Evolutionary conservation across 2,888 invertebrate species (phyloP).

Genomic region (Nephrocerus scutellatus): DNA sequence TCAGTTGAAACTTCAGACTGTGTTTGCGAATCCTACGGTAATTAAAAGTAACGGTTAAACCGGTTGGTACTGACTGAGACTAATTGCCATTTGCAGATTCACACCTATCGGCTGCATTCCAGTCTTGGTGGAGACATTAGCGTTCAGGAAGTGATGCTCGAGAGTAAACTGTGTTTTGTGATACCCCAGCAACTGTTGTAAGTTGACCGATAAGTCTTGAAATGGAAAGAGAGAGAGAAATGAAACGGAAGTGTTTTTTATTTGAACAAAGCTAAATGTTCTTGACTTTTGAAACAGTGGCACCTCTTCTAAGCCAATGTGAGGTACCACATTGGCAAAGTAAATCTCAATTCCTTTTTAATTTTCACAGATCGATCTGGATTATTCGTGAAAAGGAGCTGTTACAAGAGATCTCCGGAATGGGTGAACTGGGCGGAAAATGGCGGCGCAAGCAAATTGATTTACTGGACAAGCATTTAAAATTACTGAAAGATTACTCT

Average conservation of each 20-base stretch:
- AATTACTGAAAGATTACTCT: conserved; percentile 75
- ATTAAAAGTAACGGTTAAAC: too few relatives aligned
- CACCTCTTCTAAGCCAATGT: not conserved
- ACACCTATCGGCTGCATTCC: conserved; percentile 81
- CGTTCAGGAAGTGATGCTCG: conserved; percentile 89
- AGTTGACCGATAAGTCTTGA: conserved; percentile 45
- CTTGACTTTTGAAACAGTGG: not conserved
- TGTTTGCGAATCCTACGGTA: conserved; percentile 63
- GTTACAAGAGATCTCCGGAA: conserved; percentile 78
- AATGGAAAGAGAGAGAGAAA: too few relatives aligned
- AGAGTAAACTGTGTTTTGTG: conserved; percentile 75
- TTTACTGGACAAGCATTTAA: conserved; percentile 73
- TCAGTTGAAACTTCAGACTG: conserved; percentile 62
- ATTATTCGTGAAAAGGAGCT: conserved; percentile 85
- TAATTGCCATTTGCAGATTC: conserved; percentile 51
- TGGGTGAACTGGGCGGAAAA: conserved; percentile 77
- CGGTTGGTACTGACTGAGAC: too few relatives aligned
- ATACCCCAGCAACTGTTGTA: conserved; percentile 85
- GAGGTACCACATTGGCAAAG: too few relatives aligned
- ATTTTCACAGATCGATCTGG: conserved; percentile 67
- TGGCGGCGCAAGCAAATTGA: conserved; percentile 79
- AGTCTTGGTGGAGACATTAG: conserved; percentile 86
- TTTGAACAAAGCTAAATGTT: too few relatives aligned
- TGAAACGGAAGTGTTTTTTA: too few relatives aligned
- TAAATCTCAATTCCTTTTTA: conserved; percentile 4